Evolutionary conservation across 2,113 vertebrate genomes (phyloP).

Genomic region (Tragulus kanchil): DNA sequence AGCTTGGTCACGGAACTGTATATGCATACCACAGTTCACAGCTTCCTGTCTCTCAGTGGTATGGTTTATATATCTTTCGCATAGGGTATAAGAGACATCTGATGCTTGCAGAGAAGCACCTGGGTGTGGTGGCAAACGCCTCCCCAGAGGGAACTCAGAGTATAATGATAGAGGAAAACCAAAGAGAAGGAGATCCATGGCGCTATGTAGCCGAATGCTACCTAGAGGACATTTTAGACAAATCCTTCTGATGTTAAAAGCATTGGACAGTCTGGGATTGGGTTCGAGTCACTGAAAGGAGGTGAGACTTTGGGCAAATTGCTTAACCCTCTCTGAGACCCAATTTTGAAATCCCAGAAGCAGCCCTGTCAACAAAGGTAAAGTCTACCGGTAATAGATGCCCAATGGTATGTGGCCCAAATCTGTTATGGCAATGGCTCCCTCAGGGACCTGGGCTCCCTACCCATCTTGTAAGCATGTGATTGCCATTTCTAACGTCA

Average conservation of each 20-base stretch:
- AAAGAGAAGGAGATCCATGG: neutral
- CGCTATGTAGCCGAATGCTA: neutral
- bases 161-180: neutral
- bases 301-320: neutral
- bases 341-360: neutral
- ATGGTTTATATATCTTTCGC: neutral
- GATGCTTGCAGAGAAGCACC: neutral
- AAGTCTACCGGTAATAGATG: neutral
- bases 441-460: neutral
- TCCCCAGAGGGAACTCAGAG: neutral
- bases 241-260: constrained; percentile 16
- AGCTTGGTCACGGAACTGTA: neutral
- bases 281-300: neutral
- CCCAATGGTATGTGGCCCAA: neutral
- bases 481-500: neutral
- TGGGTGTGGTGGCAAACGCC: neutral
- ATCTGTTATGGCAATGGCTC: neutral
- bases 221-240: neutral
- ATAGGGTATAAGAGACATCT: neutral
- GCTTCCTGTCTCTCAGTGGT: neutral
- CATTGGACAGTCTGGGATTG: neutral
- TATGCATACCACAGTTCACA: neutral
- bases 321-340: neutral
- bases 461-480: neutral
- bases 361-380: neutral